These are phyloP conservation scores for Harlomillsia oculata DNA, from an alignment of 1,140 invertebrate species.

Conservation along the genomic window DNA sequence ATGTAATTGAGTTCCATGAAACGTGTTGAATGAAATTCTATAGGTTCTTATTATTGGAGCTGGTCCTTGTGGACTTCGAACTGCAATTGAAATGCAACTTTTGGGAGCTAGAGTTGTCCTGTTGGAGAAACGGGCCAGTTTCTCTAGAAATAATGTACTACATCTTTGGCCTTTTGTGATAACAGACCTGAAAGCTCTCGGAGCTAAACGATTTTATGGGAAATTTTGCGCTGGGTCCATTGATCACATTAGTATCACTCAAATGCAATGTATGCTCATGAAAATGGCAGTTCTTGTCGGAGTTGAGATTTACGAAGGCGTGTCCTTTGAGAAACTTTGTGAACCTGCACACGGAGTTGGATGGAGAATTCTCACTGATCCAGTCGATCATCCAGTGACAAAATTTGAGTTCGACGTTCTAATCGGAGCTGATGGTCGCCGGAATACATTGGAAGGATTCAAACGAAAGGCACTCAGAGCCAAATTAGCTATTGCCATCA, in stretches of 20 bases:
- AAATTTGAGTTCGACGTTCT: conserved; percentile 51
- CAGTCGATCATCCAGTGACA: conserved; percentile 43
- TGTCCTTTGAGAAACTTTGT: conserved; percentile 43
- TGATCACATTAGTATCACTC: conserved; percentile 50
- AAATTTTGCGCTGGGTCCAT: conserved; percentile 55
- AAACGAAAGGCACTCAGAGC: conserved; percentile 50
- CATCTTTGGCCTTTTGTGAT: conserved; percentile 57
- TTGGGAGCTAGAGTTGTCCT: conserved; percentile 47
- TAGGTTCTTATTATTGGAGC: conserved; percentile 82
- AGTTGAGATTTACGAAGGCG: conserved; percentile 48
- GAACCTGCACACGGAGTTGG: conserved; percentile 41
- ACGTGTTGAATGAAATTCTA: too few relatives aligned
- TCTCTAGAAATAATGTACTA: conserved; percentile 52
- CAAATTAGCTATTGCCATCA: conserved; percentile 53
- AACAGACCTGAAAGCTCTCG: conserved; percentile 49
- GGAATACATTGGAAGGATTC: conserved; percentile 48
- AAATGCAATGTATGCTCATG: conserved; percentile 47
- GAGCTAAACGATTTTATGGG: conserved; percentile 52
- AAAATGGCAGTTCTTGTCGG: conserved; percentile 51
- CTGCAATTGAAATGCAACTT: conserved; percentile 80
- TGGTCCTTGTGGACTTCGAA: conserved; percentile 87
- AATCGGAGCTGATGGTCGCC: conserved; percentile 51
- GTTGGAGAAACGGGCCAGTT: conserved; percentile 42
- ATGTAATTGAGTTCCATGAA: neutral
- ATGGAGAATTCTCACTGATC: conserved; percentile 44